These are phyloP conservation scores for Channa striata DNA, from an alignment of 2,797 vertebrate species.

Conservation along the genomic window DNA sequence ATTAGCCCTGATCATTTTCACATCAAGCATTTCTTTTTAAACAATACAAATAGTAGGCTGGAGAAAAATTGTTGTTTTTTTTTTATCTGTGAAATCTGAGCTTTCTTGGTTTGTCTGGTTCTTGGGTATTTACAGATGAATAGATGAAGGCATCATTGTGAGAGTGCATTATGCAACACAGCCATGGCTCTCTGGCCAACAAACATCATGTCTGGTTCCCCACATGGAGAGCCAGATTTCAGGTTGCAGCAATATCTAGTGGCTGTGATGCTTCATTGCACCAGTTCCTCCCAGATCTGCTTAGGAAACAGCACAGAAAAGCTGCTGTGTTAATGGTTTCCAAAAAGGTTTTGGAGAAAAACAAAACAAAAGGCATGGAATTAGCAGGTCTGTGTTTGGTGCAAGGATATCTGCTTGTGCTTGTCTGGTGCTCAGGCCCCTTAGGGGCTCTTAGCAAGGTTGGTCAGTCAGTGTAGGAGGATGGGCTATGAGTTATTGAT, in stretches of 20 bases:
- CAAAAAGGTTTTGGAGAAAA: slow-evolving; percentile 17
- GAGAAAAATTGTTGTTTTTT: background rate
- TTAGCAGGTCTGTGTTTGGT: slow-evolving; percentile 9
- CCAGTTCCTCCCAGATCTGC: slow-evolving; percentile 14
- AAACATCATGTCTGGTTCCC: slow-evolving; percentile 29
- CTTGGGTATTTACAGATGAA: slow-evolving; percentile 38
- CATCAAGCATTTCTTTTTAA: background rate
- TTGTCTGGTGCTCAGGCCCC: slow-evolving; percentile 34
- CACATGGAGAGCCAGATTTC: slow-evolving; percentile 42
- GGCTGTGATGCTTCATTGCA: slow-evolving; percentile 60
- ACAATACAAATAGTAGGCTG: background rate
- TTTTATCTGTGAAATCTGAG: background rate
- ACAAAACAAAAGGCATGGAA: slow-evolving; percentile 1
- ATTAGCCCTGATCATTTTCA: background rate
- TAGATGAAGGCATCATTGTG: slow-evolving; percentile 30
- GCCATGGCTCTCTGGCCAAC: slow-evolving; percentile 22
- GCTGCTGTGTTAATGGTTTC: slow-evolving; percentile 16
- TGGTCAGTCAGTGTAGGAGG: slow-evolving; percentile 39
- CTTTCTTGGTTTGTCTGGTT: slow-evolving; percentile 9
- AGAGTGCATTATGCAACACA: slow-evolving; percentile 24
- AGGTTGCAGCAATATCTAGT: slow-evolving; percentile 74
- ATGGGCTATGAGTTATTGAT: slow-evolving; percentile 65
- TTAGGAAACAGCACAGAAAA: background rate
- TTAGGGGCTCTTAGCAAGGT: slow-evolving; percentile 41
- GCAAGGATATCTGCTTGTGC: slow-evolving; percentile 17